phyloP scores from a whole-genome alignment of 2,888 invertebrate genomes.

The Gastrophysa polygoni region DNA sequence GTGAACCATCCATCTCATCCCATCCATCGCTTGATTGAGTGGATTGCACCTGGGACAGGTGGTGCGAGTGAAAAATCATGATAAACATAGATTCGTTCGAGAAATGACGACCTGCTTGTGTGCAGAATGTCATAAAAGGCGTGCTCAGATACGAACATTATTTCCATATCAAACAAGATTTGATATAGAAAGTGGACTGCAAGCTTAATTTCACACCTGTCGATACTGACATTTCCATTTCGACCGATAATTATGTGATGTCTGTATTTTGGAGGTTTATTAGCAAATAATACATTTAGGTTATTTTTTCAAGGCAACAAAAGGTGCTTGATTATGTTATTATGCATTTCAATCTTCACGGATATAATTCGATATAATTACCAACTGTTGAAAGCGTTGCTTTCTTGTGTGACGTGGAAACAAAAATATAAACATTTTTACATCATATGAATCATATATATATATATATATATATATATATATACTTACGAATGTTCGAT shows the following conservation, averaged over 20 bases:
- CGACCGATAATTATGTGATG: neutral
- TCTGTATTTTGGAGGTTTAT: neutral
- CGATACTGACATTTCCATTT: neutral
- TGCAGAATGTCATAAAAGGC: neutral
- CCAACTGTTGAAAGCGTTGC: too few species aligned
- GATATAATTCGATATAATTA: too few species aligned
- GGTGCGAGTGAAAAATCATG: neutral
- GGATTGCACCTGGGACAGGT: constrained; percentile 24
- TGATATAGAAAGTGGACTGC: neutral
- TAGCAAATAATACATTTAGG: too few species aligned
- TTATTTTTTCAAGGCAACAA: too few species aligned
- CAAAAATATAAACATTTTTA: too few species aligned
- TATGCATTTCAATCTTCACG: too few species aligned
- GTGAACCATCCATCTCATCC: constrained; percentile 3
- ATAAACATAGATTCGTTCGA: constrained; percentile 1
- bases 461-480: too few species aligned
- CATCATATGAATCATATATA: too few species aligned
- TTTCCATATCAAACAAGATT: neutral
- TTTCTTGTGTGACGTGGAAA: too few species aligned
- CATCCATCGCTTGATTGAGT: constrained; percentile 16
- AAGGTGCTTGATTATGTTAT: too few species aligned
- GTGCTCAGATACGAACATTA: neutral
- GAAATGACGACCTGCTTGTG: neutral
- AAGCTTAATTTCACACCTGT: neutral
- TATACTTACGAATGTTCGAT: too few species aligned